Base-by-base conservation (phyloP, 2,113 vertebrate genomes). In the Abramis brama region DNA sequence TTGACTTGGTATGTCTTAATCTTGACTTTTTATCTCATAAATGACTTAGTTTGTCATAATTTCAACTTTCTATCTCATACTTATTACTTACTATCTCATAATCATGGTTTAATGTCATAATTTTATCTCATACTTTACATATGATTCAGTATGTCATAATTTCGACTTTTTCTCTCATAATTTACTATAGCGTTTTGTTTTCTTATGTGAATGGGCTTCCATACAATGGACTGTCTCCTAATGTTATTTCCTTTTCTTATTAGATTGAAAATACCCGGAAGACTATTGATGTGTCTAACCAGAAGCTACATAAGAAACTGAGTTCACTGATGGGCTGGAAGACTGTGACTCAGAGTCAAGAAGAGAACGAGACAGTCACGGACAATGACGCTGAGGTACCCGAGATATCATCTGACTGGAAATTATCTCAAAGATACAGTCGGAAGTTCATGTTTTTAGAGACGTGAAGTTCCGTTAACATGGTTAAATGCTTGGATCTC, bases 181-280 rank as follows among this genome's bases (percentile, higher is more conserved):
- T 15, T 52, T 52, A 52, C 50, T 15, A 5, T 5, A 52, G 47
- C 4, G 1, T 50, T 52, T 52, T 52, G 10, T 21, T 55, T 57
- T 21, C 55, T 21, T 57, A 57, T 57, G 19, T 57, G 19, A 57
- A 57, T 23, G 55, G 19, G 50, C 50, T 11, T 17, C 50, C 13
- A 52, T 52, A 52, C n/a, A 39, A 59, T 23, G 3, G 23, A 21
- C 25, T 2, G 10, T 45, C 43, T 33, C 11, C 47, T 60, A 66
- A 85, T 33, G 15, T 74, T 68, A 19, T 83, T 50, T 60, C 8
- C 57, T 79, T 52, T 23, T 45, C 12, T 84, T 60, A 25, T 87
- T 47, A 99, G 98, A 97, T 98, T 84, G 95, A 97, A 85, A 94
- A 95, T 87, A 94, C 97, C 92, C 96, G 94, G 86, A 96, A 94